Percentiles rank a stretch among this genome's conserved stretches.
These are phyloP conservation scores for Telenomus remus DNA, from an alignment of 1,140 invertebrate species.

Conservation along the genomic window DNA sequence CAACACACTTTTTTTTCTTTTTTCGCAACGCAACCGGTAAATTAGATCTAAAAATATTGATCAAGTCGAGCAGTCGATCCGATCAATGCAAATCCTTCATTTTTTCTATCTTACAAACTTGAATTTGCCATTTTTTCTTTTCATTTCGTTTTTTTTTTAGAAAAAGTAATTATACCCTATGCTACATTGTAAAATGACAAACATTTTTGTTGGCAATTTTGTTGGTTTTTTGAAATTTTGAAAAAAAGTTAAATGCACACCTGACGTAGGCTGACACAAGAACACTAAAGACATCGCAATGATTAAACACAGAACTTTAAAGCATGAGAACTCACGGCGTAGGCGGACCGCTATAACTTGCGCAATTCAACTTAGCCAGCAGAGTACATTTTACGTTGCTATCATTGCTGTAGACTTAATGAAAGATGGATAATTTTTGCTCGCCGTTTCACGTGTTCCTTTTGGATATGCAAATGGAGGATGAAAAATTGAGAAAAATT, in stretches of 20 bases:
- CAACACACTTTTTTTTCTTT: constrained; percentile 28
- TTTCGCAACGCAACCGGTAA: neutral
- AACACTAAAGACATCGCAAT: constrained; percentile 40
- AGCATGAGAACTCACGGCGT: constrained; percentile 57
- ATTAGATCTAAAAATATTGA: neutral
- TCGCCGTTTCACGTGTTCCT: constrained; percentile 18
- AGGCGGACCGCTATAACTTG: constrained; percentile 54
- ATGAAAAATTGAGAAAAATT: too few relatives aligned
- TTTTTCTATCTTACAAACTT: too few relatives aligned
- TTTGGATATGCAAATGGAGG: constrained; percentile 25
- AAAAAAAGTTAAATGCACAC: constrained; percentile 43
- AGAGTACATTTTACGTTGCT: constrained; percentile 48
- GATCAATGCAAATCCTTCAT: neutral
- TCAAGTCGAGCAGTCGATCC: neutral
- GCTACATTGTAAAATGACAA: too few relatives aligned
- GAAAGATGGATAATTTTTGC: constrained; percentile 49
- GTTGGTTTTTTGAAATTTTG: too few relatives aligned
- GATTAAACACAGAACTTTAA: constrained; percentile 50
- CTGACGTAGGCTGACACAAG: constrained; percentile 43
- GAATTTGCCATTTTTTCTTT: too few relatives aligned
- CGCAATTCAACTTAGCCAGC: constrained; percentile 46
- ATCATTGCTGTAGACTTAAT: constrained; percentile 49
- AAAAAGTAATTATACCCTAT: too few relatives aligned
- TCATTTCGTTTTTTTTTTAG: too few relatives aligned
- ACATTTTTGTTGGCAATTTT: too few relatives aligned